Evolutionary conservation across 2,113 vertebrate genomes (phyloP).

Genomic region (Axis porcinus): DNA sequence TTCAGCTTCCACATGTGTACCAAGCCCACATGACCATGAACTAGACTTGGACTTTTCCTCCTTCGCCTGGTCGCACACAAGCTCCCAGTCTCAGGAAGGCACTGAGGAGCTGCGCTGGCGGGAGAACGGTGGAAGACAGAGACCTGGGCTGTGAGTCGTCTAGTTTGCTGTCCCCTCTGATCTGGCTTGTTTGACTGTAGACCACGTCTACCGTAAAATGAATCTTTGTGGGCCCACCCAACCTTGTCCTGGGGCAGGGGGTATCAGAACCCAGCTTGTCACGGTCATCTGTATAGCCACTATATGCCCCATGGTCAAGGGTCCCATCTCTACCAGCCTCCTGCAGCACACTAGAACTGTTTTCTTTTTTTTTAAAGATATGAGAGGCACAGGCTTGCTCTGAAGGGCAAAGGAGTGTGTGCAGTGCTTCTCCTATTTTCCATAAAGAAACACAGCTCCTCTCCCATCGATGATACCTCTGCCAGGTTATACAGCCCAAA

Average conservation of each 20-base stretch:
- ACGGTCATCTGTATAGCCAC: not conserved
- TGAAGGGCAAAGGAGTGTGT: not conserved
- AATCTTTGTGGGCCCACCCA: not conserved
- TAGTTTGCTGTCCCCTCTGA: not conserved
- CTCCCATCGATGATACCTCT: rapidly evolving
- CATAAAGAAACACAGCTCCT: not conserved
- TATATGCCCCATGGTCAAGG: not conserved
- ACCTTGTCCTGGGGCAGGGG: not conserved
- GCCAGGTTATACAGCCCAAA: not conserved
- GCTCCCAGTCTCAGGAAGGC: rapidly evolving
- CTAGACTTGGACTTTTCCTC: not conserved
- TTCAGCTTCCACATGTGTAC: no score
- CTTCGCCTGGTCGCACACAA: rapidly evolving
- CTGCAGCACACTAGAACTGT: not conserved
- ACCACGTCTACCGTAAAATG: not conserved
- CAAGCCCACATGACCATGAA: not conserved
- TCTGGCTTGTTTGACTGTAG: not conserved
- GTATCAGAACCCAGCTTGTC: not conserved
- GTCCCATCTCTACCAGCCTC: not conserved
- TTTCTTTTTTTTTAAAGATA: not conserved
- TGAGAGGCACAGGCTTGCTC: not conserved
- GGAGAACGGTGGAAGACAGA: not conserved
- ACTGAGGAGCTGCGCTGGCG: rapidly evolving
- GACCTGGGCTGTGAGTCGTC: rapidly evolving
- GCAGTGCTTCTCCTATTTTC: not conserved